Conservation (phyloP, 1,140 invertebrate species). For the Drosophila hydei region DNA sequence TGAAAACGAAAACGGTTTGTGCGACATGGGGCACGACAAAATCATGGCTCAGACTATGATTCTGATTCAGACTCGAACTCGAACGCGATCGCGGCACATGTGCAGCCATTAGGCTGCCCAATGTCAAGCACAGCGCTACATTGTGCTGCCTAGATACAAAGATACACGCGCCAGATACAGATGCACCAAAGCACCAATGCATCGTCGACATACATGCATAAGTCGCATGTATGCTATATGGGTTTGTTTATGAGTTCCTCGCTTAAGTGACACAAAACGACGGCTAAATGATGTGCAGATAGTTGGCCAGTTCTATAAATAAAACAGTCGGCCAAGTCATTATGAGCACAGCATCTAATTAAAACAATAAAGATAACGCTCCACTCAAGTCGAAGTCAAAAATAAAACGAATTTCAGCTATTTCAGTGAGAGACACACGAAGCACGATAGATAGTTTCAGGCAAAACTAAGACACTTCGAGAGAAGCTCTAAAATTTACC, state of each 20-base stretch:
- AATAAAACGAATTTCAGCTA: not conserved
- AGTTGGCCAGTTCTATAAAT: slow-evolving; percentile 71
- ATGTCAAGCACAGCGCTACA: slow-evolving; percentile 33
- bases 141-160: slow-evolving; percentile 60
- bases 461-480: too few relatives aligned
- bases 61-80: slow-evolving; percentile 17
- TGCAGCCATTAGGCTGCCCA: slow-evolving; percentile 52
- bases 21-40: slow-evolving; percentile 78
- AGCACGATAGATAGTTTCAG: not conserved
- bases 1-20: slow-evolving; percentile 80
- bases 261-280: slow-evolving; percentile 77
- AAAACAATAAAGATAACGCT: slow-evolving; percentile 59
- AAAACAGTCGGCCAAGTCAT: slow-evolving; percentile 52
- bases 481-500: not conserved
- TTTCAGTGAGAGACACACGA: slow-evolving; percentile 1
- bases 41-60: slow-evolving; percentile 59
- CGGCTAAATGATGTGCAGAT: slow-evolving; percentile 78
- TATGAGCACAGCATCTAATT: slow-evolving; percentile 70
- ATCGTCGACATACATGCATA: not conserved
- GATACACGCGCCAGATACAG: slow-evolving; percentile 80
- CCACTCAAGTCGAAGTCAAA: slow-evolving; percentile 3
- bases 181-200: slow-evolving; percentile 40
- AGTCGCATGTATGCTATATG: slow-evolving; percentile 34
- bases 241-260: slow-evolving; percentile 70
- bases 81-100: slow-evolving; percentile 24